Base-by-base conservation (phyloP, 1,140 invertebrate species). In the Danaus melanippus region DNA sequence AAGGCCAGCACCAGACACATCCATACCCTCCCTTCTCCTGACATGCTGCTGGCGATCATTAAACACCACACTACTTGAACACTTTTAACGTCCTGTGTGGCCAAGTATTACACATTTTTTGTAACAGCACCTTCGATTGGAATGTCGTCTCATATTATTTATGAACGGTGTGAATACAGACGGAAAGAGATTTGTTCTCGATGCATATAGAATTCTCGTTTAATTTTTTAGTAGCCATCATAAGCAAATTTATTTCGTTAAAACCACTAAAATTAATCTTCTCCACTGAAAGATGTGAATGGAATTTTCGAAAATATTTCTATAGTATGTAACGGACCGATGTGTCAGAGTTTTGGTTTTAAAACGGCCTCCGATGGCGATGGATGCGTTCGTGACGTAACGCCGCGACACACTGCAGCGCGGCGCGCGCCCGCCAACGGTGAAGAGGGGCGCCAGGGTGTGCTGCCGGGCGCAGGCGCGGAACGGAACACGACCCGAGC, bases 401-500 rank as follows among this genome's bases (percentile, higher is more conserved):
- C 60, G 66, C 66, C 71, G 71, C 71, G 68, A 50, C 60, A 71
- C 64, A 69, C 68, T 67, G 68, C 68, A 59, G 67, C 58, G 64
- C 62, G 57, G 47, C 53, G 50, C 12, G 41, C 54, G 32, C 46
- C 42, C 47, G 50, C 44, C 50, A 44, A 21, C 53, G 41, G 10
- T 40, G 21, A 32, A 32, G 21, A 32, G 21, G 21, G 21, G 12
- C 46, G 47, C 47, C 42, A 11, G 43, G 40, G 47, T 32, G 41
- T 39, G 9, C 11, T n/a, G 12, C 15, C 12, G 52, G 12, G 41
- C 49, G 56, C 55, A 44, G 53, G 44, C 44, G 41, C 46, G 17
- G 17, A 0, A 39, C 48, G 21, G 54, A 42, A 53, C n/a, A 15
- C 49, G n/a, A 43, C 48, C 42, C 42, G 11, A 15, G 39, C 52